phyloP scores from a whole-genome alignment of 2,888 invertebrate species.

The Macrosiphum euphorbiae region DNA sequence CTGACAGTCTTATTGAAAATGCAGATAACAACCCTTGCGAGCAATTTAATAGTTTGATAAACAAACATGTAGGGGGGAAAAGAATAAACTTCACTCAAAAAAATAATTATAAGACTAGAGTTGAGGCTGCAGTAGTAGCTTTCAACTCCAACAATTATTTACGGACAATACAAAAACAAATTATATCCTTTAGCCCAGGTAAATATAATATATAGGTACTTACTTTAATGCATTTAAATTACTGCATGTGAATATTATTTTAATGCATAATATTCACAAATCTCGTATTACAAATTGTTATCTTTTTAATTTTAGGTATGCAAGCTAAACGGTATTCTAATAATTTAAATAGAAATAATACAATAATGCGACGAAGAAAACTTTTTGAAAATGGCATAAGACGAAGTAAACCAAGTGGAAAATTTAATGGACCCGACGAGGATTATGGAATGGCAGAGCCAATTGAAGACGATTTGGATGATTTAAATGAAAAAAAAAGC shows the following conservation, averaged over 20 bases:
- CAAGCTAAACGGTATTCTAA: background rate
- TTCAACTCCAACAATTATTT: slow-evolving; percentile 4
- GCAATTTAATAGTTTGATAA: background rate
- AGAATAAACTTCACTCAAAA: background rate
- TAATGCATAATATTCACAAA: background rate
- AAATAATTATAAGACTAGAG: background rate
- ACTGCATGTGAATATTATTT: background rate
- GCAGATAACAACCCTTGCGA: background rate
- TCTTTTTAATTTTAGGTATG: background rate
- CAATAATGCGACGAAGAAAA: background rate
- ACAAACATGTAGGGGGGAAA: background rate
- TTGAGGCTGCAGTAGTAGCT: background rate
- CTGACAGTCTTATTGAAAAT: background rate
- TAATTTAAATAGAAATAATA: background rate
- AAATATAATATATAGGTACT: background rate
- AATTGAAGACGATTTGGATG: background rate
- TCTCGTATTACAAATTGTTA: background rate
- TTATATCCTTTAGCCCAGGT: background rate
- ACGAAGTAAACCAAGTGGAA: background rate
- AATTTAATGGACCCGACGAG: background rate
- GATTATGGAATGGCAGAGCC: slow-evolving; percentile 9
- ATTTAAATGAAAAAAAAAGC: background rate
- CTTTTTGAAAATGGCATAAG: background rate
- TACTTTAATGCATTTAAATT: background rate
- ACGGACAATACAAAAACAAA: background rate